A percentile compares a stretch with the other conserved stretches of the same genome.
These are phyloP conservation scores for Caenorhabditis angaria DNA, from an alignment of 2,888 invertebrate species.

Conservation along the genomic window DNA sequence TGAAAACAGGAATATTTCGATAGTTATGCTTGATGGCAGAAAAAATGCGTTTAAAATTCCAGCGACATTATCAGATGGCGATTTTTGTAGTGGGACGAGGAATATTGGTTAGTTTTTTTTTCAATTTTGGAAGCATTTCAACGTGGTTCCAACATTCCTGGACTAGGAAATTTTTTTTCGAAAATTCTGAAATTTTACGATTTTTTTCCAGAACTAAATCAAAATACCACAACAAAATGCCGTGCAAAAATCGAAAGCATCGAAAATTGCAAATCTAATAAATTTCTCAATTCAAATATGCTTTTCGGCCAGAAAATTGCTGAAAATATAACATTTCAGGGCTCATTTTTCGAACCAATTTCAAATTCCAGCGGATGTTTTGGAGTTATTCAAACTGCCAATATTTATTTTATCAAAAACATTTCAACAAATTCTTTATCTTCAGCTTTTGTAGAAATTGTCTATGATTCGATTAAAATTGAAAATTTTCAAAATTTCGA, in stretches of 20 bases:
- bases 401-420: conserved; percentile 11
- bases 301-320: conserved; percentile 21
- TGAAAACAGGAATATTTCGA: not conserved
- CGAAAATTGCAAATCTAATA: conserved; percentile 15
- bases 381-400: conserved; percentile 11
- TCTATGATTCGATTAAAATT: conserved; percentile 11
- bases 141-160: too few relatives aligned
- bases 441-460: not conserved
- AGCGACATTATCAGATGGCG: conserved; percentile 18
- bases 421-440: not conserved
- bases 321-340: conserved; percentile 6
- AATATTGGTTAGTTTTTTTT: conserved; percentile 5
- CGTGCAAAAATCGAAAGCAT: conserved; percentile 9
- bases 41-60: conserved; percentile 19
- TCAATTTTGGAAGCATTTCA: not conserved
- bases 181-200: not conserved
- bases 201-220: conserved; percentile 7
- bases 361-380: conserved; percentile 24
- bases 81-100: conserved; percentile 28
- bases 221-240: conserved; percentile 22
- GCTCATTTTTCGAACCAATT: conserved; percentile 16
- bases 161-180: not conserved
- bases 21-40: not conserved
- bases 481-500: not conserved
- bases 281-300: conserved; percentile 16